A percentile compares a stretch with the other conserved stretches of the same genome.
Evolutionary conservation across 2,888 invertebrate species (phyloP).

Genomic region (Coenonympha arcania): DNA sequence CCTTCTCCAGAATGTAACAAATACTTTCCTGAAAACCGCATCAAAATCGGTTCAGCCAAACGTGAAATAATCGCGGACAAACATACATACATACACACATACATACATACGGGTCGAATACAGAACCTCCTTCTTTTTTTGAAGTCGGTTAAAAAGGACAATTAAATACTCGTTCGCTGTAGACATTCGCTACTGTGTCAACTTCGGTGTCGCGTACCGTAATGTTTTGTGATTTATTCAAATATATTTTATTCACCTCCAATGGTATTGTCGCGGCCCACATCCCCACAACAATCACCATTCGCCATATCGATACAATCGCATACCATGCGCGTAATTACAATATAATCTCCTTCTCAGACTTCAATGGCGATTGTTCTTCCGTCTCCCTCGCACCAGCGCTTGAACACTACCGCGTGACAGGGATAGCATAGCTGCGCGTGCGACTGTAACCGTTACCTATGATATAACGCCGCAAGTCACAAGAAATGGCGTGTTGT

Average conservation of each 20-base stretch:
- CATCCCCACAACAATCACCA: conserved; percentile 21
- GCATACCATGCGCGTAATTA: conserved; percentile 38
- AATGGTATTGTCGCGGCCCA: conserved; percentile 3
- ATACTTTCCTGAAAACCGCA: too few species aligned
- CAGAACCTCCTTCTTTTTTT: too few species aligned
- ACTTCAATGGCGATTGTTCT: conserved; percentile 57
- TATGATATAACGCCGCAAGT: conserved; percentile 22
- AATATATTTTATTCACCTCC: not conserved
- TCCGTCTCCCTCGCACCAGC: conserved; percentile 35
- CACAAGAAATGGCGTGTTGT: conserved; percentile 13
- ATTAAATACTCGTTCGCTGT: too few species aligned
- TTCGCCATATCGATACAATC: conserved; percentile 41
- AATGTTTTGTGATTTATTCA: not conserved
- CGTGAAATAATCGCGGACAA: too few species aligned
- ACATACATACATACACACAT: too few species aligned
- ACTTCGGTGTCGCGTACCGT: not conserved
- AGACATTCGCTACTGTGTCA: too few species aligned
- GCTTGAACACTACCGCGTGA: conserved; percentile 2
- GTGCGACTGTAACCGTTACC: conserved; percentile 35
- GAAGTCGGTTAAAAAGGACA: too few species aligned
- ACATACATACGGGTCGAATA: too few species aligned
- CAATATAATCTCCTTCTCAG: conserved; percentile 48
- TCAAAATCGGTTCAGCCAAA: too few species aligned
- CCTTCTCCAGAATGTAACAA: too few species aligned
- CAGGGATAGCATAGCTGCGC: conserved; percentile 29